These are phyloP conservation scores for Gymnosoma rotundatum DNA, from an alignment of 2,888 invertebrate genomes.

Conservation along the genomic window DNA sequence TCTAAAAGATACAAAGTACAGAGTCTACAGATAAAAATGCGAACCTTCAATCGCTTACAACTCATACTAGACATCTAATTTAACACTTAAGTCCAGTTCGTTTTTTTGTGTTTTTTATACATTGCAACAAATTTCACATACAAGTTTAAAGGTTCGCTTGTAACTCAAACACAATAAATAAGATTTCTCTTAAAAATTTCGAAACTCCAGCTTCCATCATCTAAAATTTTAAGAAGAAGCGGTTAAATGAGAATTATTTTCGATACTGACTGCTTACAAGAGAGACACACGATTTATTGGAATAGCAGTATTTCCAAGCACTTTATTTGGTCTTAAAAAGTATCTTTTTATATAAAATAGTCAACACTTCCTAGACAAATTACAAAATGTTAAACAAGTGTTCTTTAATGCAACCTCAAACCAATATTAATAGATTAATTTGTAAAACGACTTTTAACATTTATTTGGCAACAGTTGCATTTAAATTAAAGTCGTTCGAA, in stretches of 20 bases:
- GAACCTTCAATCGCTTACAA: conserved; percentile 42
- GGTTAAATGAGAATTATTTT: no score
- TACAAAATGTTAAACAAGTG: no score
- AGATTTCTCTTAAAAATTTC: conserved; percentile 28
- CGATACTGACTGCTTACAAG: no score
- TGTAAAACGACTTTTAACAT: not conserved
- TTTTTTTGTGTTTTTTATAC: not conserved
- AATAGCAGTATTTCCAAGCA: no score
- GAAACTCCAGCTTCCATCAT: conserved; percentile 17
- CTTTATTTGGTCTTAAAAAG: no score
- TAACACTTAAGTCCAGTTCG: not conserved
- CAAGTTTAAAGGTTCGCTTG: not conserved
- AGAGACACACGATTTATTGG: no score
- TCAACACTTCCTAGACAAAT: no score
- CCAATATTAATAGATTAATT: not conserved
- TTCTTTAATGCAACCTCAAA: not conserved
- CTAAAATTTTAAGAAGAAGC: no score
- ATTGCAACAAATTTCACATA: conserved; percentile 24
- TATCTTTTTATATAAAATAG: no score
- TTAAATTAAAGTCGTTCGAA: not conserved
- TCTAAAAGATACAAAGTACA: conserved; percentile 10
- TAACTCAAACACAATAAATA: not conserved
- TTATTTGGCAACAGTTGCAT: not conserved
- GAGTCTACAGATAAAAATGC: not conserved
- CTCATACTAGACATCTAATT: conserved; percentile 10